Conservation (phyloP, 1,140 invertebrate species). For the Chelonus insularis region DNA sequence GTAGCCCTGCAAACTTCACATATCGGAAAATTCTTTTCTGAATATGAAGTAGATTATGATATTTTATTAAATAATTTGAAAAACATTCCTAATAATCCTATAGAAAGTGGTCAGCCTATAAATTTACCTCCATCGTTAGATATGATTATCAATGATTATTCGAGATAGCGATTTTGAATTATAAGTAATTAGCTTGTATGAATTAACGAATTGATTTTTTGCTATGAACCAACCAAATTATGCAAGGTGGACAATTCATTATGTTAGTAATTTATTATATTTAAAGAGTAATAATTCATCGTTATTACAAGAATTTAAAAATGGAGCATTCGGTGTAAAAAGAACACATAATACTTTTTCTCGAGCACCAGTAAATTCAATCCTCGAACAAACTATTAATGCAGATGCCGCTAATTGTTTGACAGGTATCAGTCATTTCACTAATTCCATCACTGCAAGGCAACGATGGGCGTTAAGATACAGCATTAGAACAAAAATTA, state of each 20-base stretch:
- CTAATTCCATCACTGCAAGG: conserved; percentile 37
- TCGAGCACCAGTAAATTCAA: conserved; percentile 5
- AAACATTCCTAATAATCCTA: too few species aligned
- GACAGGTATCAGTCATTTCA: conserved; percentile 34
- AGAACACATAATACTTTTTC: conserved; percentile 10
- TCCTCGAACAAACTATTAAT: conserved; percentile 32
- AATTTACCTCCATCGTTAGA: too few species aligned
- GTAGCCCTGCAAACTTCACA: conserved; percentile 44
- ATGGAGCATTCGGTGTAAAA: conserved; percentile 16
- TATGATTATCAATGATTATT: neutral
- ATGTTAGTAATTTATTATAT: conserved; percentile 21
- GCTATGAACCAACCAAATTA: conserved; percentile 41
- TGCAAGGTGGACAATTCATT: conserved; percentile 33
- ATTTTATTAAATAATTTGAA: too few species aligned
- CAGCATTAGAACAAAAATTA: conserved; percentile 34
- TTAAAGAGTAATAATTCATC: conserved; percentile 22
- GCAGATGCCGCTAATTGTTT: conserved; percentile 32
- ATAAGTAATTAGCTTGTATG: conserved; percentile 34
- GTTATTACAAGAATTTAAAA: conserved; percentile 20
- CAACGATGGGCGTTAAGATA: conserved; percentile 38
- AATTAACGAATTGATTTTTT: conserved; percentile 40
- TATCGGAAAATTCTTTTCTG: neutral
- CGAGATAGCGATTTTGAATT: conserved; percentile 35
- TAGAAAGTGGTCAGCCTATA: too few species aligned
- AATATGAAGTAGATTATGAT: too few species aligned